Percentiles rank a stretch among this genome's conserved stretches.
phyloP scores from a whole-genome alignment of 1,140 invertebrate species.

The Drosophila albomicans region DNA sequence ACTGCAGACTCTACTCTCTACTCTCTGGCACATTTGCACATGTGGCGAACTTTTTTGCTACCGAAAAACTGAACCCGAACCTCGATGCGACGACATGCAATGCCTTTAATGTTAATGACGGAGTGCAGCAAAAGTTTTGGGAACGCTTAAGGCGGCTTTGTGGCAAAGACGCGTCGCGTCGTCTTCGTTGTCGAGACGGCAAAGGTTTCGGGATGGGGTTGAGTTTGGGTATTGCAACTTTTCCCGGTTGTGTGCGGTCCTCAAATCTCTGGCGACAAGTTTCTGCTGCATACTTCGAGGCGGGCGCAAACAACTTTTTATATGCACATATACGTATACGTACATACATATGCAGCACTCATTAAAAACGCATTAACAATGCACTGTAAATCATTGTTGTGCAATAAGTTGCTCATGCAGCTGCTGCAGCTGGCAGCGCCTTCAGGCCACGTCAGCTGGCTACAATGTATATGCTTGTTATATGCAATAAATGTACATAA shows the following conservation, averaged over 20 bases:
- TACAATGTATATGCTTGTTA: constrained; percentile 25
- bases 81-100: constrained; percentile 51
- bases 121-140: constrained; percentile 62
- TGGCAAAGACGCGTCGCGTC: constrained; percentile 51
- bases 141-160: constrained; percentile 76
- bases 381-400: constrained; percentile 76
- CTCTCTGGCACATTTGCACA: constrained; percentile 29
- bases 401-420: constrained; percentile 58
- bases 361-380: constrained; percentile 82
- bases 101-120: constrained; percentile 82
- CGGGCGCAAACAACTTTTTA: constrained; percentile 21
- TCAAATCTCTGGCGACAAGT: constrained; percentile 68
- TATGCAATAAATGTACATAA: constrained; percentile 10
- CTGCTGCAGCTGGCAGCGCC: constrained; percentile 44
- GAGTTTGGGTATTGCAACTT: constrained; percentile 49
- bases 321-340: constrained; percentile 9
- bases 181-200: neutral
- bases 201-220: too few relatives aligned
- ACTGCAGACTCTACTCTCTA: neutral
- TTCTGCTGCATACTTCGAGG: constrained; percentile 58
- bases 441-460: constrained; percentile 36
- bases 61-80: neutral
- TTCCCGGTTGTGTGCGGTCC: constrained; percentile 49
- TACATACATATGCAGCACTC: constrained; percentile 59
- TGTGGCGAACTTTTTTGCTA: constrained; percentile 40